phyloP scores from a whole-genome alignment of 2,113 vertebrate genomes.

The Oceanites oceanicus region DNA sequence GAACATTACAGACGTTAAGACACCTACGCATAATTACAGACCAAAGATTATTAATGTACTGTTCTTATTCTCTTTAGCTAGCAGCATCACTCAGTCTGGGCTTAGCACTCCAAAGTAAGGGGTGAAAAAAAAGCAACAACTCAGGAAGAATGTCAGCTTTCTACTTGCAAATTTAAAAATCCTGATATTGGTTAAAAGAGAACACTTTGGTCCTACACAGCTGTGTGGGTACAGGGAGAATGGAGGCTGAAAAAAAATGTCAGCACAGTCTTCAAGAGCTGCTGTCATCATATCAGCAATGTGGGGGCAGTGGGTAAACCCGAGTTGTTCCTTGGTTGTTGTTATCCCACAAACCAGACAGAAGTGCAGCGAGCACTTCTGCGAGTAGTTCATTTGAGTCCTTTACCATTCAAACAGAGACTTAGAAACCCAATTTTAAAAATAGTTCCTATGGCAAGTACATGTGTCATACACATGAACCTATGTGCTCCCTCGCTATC shows the following conservation, averaged over 20 bases:
- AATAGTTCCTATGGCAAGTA: background rate
- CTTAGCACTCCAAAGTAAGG: background rate
- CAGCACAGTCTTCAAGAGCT: background rate
- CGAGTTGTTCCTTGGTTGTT: background rate
- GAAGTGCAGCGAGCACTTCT: background rate
- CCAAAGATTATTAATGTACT: conserved; percentile 2
- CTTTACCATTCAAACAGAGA: background rate
- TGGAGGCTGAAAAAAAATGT: background rate
- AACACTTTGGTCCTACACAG: background rate
- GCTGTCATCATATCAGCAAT: background rate
- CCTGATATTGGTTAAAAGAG: background rate
- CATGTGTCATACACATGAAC: background rate
- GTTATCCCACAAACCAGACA: background rate
- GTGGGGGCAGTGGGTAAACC: background rate
- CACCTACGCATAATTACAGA: conserved; percentile 39
- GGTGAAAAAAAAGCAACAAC: background rate
- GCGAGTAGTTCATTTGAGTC: background rate
- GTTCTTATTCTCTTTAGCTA: background rate
- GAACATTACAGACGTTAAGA: conserved; percentile 24
- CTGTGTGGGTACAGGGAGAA: background rate
- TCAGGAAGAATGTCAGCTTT: background rate
- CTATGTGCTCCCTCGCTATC: background rate
- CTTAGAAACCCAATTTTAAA: background rate
- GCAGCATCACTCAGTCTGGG: background rate
- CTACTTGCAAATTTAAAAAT: background rate